Evolutionary conservation across 2,888 invertebrate species (phyloP).

Genomic region (Hypsopygia costalis): DNA sequence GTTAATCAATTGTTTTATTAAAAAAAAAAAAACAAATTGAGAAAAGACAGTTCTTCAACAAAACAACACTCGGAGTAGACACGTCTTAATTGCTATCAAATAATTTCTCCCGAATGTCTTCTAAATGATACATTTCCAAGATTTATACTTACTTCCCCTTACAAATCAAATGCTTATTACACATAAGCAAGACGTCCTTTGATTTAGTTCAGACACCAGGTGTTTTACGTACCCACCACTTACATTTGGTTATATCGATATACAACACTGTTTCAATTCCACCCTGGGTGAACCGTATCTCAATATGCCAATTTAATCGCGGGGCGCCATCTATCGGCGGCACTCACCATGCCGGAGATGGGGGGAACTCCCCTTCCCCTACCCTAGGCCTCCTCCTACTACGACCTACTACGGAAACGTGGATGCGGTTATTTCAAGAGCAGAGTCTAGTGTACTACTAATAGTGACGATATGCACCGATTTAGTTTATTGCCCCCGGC

Average conservation of each 20-base stretch:
- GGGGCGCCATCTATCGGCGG: constrained; percentile 61
- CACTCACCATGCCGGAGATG: constrained; percentile 23
- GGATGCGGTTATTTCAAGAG: constrained; percentile 47
- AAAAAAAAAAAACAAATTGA: too few relatives aligned
- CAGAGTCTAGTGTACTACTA: constrained; percentile 42
- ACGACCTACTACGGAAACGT: constrained; percentile 48
- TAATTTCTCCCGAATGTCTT: too few relatives aligned
- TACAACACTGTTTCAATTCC: constrained; percentile 37
- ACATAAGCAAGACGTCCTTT: constrained; percentile 14
- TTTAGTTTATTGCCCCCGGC: constrained; percentile 39
- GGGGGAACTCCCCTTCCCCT: constrained; percentile 7
- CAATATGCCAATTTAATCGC: constrained; percentile 63
- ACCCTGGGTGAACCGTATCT: constrained; percentile 46
- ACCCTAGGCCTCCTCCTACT: constrained; percentile 26
- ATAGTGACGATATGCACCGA: constrained; percentile 43
- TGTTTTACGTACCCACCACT: constrained; percentile 1
- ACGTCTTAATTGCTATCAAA: too few relatives aligned
- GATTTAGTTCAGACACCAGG: constrained; percentile 10
- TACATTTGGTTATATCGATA: constrained; percentile 10
- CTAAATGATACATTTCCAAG: too few relatives aligned
- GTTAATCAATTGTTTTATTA: too few relatives aligned
- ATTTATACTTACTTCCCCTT: too few relatives aligned
- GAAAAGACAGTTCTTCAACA: too few relatives aligned
- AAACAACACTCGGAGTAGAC: too few relatives aligned
- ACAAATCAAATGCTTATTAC: constrained; percentile 9